These are phyloP conservation scores for Edolisoma coerulescens DNA, from an alignment of 2,113 vertebrate genomes.

Conservation along the genomic window DNA sequence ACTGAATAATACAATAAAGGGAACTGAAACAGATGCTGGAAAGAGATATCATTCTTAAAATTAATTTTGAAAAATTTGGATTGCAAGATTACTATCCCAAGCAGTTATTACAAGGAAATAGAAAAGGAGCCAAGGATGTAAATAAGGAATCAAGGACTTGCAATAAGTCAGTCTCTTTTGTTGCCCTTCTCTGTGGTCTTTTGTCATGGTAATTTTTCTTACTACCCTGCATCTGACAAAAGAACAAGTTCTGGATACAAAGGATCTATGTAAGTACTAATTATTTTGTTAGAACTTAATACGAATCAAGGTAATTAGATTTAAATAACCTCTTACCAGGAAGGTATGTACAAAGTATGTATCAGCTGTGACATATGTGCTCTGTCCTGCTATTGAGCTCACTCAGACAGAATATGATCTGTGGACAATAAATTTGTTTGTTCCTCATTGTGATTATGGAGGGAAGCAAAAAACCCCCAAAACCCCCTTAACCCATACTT, in stretches of 20 bases:
- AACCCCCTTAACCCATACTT: fast-evolving
- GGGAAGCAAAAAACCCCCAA: neutral
- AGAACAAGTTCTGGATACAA: neutral
- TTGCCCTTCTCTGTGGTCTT: neutral
- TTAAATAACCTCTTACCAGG: neutral
- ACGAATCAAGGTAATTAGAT: neutral
- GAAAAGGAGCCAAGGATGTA: neutral
- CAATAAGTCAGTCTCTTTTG: neutral
- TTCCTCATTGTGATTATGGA: neutral
- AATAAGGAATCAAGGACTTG: neutral
- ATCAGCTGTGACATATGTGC: neutral
- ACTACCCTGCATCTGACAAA: neutral
- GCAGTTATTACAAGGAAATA: neutral
- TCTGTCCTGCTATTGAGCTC: neutral
- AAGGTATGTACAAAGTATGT: neutral
- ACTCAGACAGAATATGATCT: neutral
- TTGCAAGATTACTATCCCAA: neutral
- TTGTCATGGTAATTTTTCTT: conserved; percentile 4
- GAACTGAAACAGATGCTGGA: neutral
- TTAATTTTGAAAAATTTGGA: neutral
- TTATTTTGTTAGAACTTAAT: neutral
- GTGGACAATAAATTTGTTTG: neutral
- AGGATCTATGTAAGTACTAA: neutral
- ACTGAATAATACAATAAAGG: neutral
- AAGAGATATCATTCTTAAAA: neutral